Percentiles rank a stretch among this genome's conserved stretches.
These are phyloP conservation scores for Periplaneta americana DNA, from an alignment of 1,140 invertebrate species.

Conservation along the genomic window DNA sequence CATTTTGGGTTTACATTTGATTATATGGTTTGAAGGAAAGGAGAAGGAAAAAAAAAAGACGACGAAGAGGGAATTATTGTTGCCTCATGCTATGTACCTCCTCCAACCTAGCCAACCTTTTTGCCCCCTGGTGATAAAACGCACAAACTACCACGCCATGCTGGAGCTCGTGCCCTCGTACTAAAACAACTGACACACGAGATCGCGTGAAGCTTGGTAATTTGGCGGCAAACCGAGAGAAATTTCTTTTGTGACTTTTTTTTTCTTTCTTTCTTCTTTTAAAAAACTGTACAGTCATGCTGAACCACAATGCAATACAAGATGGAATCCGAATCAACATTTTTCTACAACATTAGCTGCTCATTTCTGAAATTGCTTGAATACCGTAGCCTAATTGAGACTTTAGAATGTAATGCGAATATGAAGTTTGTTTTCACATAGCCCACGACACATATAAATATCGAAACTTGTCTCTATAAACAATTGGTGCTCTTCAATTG, in stretches of 20 bases:
- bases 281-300: not conserved
- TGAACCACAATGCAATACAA: not conserved
- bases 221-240: not conserved
- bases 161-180: not conserved
- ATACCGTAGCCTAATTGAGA: too few relatives aligned
- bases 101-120: not conserved
- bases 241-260: not conserved
- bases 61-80: not conserved
- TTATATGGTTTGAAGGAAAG: not conserved
- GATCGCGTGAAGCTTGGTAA: not conserved
- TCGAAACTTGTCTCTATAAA: too few relatives aligned
- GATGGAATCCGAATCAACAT: too few relatives aligned
- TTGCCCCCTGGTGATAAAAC: not conserved
- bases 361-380: too few relatives aligned
- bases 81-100: not conserved
- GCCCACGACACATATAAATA: too few relatives aligned
- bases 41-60: not conserved
- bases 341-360: too few relatives aligned
- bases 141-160: not conserved
- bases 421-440: too few relatives aligned
- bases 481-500: too few relatives aligned
- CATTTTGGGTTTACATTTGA: not conserved
- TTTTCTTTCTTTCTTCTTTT: not conserved
- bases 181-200: not conserved
- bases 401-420: too few relatives aligned